A percentile compares a stretch with the other conserved stretches of the same genome.
phyloP scores from a whole-genome alignment of 1,140 invertebrate species.

The Nasonia longicornis region DNA sequence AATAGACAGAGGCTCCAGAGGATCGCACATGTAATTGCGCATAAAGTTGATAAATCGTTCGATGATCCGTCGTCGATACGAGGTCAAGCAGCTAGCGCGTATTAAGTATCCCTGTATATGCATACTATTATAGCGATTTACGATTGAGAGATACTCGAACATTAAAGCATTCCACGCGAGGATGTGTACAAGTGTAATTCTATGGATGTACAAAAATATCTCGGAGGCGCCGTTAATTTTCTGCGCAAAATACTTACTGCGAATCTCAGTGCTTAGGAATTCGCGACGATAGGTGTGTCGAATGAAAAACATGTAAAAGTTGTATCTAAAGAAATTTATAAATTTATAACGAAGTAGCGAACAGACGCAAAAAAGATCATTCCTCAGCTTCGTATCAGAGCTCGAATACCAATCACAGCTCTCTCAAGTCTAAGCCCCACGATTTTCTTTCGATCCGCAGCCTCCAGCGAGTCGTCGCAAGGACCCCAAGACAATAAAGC shows the following conservation, averaged over 20 bases:
- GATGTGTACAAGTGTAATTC: neutral
- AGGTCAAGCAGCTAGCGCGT: neutral
- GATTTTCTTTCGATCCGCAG: slow-evolving; percentile 34
- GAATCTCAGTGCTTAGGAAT: neutral
- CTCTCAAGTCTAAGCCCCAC: neutral
- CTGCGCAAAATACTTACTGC: neutral
- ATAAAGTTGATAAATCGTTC: slow-evolving; percentile 1
- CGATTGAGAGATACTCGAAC: neutral
- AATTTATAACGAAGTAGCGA: no score
- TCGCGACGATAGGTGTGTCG: neutral
- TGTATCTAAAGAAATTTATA: no score
- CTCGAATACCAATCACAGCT: neutral
- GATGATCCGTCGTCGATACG: neutral
- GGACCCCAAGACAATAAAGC: neutral
- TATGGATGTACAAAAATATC: neutral
- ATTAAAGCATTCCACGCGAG: neutral
- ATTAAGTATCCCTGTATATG: neutral
- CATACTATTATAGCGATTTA: neutral
- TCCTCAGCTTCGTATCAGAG: neutral
- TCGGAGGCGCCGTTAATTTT: neutral
- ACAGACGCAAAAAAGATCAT: neutral
- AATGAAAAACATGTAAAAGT: no score
- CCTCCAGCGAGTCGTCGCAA: neutral
- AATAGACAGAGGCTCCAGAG: neutral
- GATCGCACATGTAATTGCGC: neutral